Conservation (phyloP, 2,888 invertebrate species). For the Dioctria rufipes region DNA sequence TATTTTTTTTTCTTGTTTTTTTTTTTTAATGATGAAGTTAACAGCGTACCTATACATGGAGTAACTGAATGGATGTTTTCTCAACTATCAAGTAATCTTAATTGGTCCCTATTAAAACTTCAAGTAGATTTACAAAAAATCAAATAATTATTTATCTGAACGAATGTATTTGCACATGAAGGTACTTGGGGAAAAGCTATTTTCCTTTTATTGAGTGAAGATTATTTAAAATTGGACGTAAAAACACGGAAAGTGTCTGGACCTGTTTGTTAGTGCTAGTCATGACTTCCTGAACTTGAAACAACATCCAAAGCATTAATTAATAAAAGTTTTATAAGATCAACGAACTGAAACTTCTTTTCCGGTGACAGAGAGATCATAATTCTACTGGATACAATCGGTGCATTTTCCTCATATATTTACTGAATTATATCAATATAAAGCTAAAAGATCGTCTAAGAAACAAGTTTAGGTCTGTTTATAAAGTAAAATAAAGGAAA, state of each 20-base stretch:
- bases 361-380: not conserved
- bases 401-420: not conserved
- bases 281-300: conserved; percentile 32
- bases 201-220: no score
- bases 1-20: no score
- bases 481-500: conserved; percentile 4
- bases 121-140: no score
- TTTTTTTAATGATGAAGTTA: no score
- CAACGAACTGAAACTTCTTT: conserved; percentile 11
- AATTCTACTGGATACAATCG: not conserved
- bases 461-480: no score
- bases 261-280: not conserved
- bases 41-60: not conserved
- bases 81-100: no score
- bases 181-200: no score
- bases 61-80: no score
- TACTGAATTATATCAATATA: not conserved
- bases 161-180: no score
- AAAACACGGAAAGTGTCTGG: conserved; percentile 3
- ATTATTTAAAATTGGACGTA: no score
- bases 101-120: no score
- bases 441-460: not conserved
- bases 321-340: not conserved
- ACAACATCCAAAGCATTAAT: not conserved
- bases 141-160: no score